Percentiles rank a stretch among this genome's conserved stretches.
phyloP scores from a whole-genome alignment of 2,113 vertebrate genomes.

The Entelurus aequoreus region DNA sequence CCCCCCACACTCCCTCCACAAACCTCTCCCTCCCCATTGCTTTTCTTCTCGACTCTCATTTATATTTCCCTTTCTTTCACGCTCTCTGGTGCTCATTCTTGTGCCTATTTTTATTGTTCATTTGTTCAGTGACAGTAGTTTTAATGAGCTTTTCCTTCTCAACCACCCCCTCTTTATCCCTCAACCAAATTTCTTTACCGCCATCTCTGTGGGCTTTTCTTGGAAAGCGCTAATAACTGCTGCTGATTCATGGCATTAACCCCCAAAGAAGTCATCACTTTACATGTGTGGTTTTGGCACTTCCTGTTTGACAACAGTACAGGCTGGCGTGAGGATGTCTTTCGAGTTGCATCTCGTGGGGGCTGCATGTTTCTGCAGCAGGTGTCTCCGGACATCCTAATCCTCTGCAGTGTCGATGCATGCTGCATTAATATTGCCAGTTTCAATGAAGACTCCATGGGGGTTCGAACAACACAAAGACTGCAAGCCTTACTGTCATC shows the following conservation, averaged over 20 bases:
- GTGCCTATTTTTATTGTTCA: conserved; percentile 50
- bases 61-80: conserved; percentile 40
- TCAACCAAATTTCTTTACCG: conserved; percentile 15
- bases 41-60: conserved; percentile 38
- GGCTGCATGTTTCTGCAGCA: conserved; percentile 29
- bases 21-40: conserved; percentile 26
- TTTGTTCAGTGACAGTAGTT: conserved; percentile 36
- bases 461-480: too few relatives aligned
- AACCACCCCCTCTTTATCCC: conserved; percentile 19
- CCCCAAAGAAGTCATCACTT: conserved; percentile 31
- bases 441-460: too few relatives aligned
- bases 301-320: conserved; percentile 16
- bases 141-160: conserved; percentile 56
- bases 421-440: not conserved
- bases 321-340: conserved; percentile 28
- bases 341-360: conserved; percentile 16
- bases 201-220: conserved; percentile 33
- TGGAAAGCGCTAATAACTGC: conserved; percentile 50
- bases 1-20: conserved; percentile 23
- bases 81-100: conserved; percentile 39
- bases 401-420: conserved; percentile 31
- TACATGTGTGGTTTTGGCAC: conserved; percentile 14
- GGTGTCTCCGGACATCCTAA: conserved; percentile 54
- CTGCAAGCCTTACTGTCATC: too few relatives aligned
- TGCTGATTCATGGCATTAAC: conserved; percentile 27